These are phyloP conservation scores for Labeo catla DNA, from an alignment of 2,113 vertebrate species.

Conservation along the genomic window DNA sequence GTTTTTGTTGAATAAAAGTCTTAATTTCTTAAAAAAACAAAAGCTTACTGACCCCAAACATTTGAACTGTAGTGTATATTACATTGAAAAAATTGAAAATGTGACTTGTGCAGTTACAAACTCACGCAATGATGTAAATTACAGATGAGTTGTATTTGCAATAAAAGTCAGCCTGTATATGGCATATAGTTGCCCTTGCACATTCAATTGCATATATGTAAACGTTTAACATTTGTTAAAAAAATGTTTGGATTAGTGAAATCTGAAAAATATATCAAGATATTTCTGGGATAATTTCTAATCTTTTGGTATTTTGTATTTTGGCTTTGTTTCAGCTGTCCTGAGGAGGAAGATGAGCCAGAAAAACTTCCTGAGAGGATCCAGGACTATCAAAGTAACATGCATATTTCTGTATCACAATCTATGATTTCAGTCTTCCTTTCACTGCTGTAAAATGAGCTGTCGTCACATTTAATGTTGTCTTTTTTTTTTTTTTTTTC, in stretches of 20 bases:
- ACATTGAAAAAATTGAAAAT: too few species aligned
- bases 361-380: conserved; percentile 68
- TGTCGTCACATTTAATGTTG: background rate
- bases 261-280: background rate
- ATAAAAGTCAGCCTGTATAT: too few species aligned
- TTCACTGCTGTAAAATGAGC: background rate
- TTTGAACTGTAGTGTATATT: background rate
- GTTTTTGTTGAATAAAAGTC: too few species aligned
- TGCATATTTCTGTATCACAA: background rate
- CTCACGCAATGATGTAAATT: too few species aligned
- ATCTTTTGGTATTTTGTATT: background rate
- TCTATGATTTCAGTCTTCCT: background rate
- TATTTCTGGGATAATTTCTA: background rate
- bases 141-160: background rate
- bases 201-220: background rate
- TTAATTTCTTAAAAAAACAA: too few species aligned
- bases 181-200: background rate
- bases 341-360: conserved; percentile 78
- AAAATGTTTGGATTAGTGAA: background rate
- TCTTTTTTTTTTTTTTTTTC: background rate
- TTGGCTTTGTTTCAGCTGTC: conserved; percentile 75
- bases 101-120: too few species aligned
- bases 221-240: background rate
- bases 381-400: conserved; percentile 83
- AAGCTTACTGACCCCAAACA: too few species aligned